Conservation (phyloP, 2,797 vertebrate species). For the Sphenopsis melanotis region DNA sequence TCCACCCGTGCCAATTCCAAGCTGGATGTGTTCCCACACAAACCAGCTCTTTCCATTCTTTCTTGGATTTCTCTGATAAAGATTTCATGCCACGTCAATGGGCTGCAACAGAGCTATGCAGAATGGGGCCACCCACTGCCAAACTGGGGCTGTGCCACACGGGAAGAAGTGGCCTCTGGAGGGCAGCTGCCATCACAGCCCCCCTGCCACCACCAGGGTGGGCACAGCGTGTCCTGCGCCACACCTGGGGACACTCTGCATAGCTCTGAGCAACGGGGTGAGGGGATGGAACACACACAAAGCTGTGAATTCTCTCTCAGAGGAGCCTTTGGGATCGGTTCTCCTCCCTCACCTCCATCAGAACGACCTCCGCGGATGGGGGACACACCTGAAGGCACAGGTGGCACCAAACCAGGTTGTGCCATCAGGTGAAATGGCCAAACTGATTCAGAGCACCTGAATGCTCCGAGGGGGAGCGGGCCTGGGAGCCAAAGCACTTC, state of each 20-base stretch:
- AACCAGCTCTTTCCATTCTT: not conserved
- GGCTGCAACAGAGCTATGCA: conserved; percentile 68
- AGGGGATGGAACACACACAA: conserved; percentile 78
- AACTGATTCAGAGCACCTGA: conserved; percentile 57
- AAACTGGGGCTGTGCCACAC: not conserved
- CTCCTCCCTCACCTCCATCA: conserved; percentile 33
- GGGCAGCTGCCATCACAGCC: not conserved
- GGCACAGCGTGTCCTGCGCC: not conserved
- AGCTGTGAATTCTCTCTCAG: conserved; percentile 19
- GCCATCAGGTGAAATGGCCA: conserved; percentile 66
- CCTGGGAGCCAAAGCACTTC: not conserved
- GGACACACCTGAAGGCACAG: conserved; percentile 26
- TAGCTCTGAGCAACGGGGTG: conserved; percentile 51
- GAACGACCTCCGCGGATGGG: not conserved
- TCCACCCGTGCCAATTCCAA: conserved; percentile 11
- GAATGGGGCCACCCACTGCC: not conserved
- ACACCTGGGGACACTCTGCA: conserved; percentile 59
- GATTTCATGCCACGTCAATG: conserved; percentile 68
- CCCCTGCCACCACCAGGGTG: not conserved
- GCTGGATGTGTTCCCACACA: not conserved
- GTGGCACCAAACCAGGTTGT: conserved; percentile 61
- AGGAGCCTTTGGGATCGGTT: conserved; percentile 38
- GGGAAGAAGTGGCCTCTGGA: not conserved
- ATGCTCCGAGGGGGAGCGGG: conserved; percentile 52
- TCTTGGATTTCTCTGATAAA: conserved; percentile 66